Evolutionary conservation across 1,140 invertebrate genomes (phyloP).

Genomic region (Limonius californicus): DNA sequence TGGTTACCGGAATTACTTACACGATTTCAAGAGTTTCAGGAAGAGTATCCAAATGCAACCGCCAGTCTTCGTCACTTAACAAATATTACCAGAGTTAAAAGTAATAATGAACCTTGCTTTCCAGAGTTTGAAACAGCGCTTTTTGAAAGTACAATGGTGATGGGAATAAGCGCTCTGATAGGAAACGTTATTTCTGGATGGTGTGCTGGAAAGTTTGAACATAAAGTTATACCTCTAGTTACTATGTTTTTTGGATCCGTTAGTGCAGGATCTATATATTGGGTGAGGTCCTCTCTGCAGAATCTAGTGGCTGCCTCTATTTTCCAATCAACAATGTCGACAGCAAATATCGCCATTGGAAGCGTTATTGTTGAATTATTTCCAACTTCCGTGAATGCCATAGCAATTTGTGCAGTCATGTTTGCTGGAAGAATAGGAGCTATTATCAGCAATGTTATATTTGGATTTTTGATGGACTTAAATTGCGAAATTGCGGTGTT

Average conservation of each 20-base stretch:
- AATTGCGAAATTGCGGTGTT: constrained; percentile 53
- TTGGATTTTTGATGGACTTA: constrained; percentile 53
- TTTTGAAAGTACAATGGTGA: constrained; percentile 51
- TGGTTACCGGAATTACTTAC: constrained; percentile 68
- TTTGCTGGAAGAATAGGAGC: constrained; percentile 54
- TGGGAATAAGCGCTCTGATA: constrained; percentile 49
- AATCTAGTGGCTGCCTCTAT: constrained; percentile 53
- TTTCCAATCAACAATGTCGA: constrained; percentile 54
- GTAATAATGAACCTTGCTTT: constrained; percentile 29
- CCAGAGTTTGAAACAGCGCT: constrained; percentile 44
- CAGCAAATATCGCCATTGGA: constrained; percentile 55
- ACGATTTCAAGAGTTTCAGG: constrained; percentile 52
- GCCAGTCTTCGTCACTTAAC: constrained; percentile 51
- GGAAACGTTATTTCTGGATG: constrained; percentile 48
- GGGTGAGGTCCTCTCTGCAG: constrained; percentile 49
- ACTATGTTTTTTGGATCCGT: constrained; percentile 51
- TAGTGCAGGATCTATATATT: constrained; percentile 50
- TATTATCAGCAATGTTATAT: constrained; percentile 53
- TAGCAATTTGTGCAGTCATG: constrained; percentile 52
- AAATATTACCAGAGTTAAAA: constrained; percentile 17
- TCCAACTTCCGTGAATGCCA: constrained; percentile 51
- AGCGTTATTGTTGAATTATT: constrained; percentile 55
- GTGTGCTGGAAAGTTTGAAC: constrained; percentile 39
- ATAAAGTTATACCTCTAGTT: constrained; percentile 44
- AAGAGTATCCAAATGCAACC: constrained; percentile 47